Evolutionary conservation across 92 coral and sea anemone species (phyloP).

Genomic region (Montipora capitata): DNA sequence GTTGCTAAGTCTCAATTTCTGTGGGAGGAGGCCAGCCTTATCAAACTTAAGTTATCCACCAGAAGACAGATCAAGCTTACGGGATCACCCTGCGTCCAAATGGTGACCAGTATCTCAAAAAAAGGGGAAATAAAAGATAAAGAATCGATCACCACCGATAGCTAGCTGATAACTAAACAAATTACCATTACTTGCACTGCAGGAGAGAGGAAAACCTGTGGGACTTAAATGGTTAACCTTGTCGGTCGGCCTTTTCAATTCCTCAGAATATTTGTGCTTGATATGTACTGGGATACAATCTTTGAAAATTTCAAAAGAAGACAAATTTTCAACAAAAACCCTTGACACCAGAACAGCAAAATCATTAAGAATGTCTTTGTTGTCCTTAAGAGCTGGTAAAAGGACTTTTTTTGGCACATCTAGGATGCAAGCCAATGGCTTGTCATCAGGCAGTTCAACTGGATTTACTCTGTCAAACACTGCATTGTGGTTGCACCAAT

Average conservation of each 20-base stretch:
- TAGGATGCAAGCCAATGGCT: constrained; percentile 56
- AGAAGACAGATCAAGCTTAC: background rate
- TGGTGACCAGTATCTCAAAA: background rate
- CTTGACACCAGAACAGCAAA: constrained; percentile 61
- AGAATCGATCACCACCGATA: background rate
- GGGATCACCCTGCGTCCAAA: background rate
- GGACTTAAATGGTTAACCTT: constrained; percentile 12
- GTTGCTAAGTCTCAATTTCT: background rate
- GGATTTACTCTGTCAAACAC: constrained; percentile 62
- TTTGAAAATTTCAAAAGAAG: constrained; percentile 51
- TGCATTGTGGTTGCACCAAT: constrained; percentile 76
- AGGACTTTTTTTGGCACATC: constrained; percentile 65
- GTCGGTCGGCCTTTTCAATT: constrained; percentile 43
- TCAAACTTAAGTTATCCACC: background rate
- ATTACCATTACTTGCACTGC: background rate
- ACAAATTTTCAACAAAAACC: constrained; percentile 59
- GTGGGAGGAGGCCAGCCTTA: background rate
- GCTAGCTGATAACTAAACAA: background rate
- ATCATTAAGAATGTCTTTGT: constrained; percentile 38
- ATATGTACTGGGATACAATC: constrained; percentile 71
- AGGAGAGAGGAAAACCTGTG: background rate
- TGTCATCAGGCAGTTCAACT: constrained; percentile 35
- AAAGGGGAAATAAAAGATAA: background rate
- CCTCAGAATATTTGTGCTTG: constrained; percentile 48
- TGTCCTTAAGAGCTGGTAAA: constrained; percentile 69